Base-by-base conservation (phyloP, 2,797 vertebrate species). In the Gymnoscopelus braueri region DNA sequence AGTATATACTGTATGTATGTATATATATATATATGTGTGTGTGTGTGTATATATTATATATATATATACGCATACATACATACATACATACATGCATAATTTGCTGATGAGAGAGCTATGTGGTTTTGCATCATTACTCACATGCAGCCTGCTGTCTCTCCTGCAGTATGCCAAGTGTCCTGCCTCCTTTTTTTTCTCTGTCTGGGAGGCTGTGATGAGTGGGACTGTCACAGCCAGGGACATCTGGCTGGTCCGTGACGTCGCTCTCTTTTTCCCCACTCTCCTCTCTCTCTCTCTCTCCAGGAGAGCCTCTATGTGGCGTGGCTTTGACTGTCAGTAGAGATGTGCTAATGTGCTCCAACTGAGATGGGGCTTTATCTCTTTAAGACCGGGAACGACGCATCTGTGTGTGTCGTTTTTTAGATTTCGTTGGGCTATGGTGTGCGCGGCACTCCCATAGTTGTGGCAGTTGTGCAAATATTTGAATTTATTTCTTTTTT, bases 181-280 rank as follows among this genome's bases (percentile, higher is more conserved):
- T 91, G 87, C 87, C 89, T 91, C 89, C 85, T n/a, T n/a, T n/a
- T n/a, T n/a, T n/a, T n/a, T n/a, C 90, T 90, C 89, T 89, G 89
- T 88, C 87, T 91, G 88, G 85, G 81, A 88, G 89, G 83, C 85
- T 88, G 89, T 92, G 91, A 92, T 92, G 91, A 92, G 91, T 92
- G 91, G 91, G 90, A 88, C 89, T 90, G 91, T 92, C 90, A 89
- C 86, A 91, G 89, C 86, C 89, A 84, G 90, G 89, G 90, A 91
- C 88, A 91, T 90, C 91, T 92, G 89, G 90, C 88, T 84, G 84
- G 88, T 89, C 64, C 62, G 87, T 91, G 91, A 90, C 83, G 74
- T 87, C 84, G 87, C 86, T 39, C 66, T 23, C 53, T 77, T 12
- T 56, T 44, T 23, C 53, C 5, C 15, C 29, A 4, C 64, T 74